These are phyloP conservation scores for Cordylochernes scorpioides DNA, from an alignment of 2,888 invertebrate species.

Conservation along the genomic window DNA sequence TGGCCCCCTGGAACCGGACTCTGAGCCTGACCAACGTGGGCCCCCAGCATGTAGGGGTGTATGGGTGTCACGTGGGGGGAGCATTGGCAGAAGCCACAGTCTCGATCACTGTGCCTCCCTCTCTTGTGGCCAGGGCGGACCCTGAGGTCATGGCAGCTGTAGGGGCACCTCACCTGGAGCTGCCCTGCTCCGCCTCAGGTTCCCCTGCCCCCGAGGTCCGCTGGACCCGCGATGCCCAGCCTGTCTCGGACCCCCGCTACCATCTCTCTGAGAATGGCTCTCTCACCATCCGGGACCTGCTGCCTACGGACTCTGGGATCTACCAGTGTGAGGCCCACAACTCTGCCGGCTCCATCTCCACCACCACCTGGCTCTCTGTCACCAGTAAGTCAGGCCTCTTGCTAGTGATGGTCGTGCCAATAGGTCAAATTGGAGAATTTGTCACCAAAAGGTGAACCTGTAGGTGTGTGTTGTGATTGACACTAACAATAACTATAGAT, in stretches of 20 bases:
- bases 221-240: constrained; percentile 16
- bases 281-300: constrained; percentile 45
- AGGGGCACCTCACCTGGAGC: too few relatives aligned
- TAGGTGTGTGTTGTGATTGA: too few relatives aligned
- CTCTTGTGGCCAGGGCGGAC: too few relatives aligned
- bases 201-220: constrained; percentile 12
- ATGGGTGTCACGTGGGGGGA: constrained; percentile 61
- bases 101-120: too few relatives aligned
- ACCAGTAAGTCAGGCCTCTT: constrained; percentile 61
- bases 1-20: constrained; percentile 64
- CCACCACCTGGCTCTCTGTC: constrained; percentile 70
- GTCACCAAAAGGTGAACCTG: too few relatives aligned
- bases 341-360: constrained; percentile 63
- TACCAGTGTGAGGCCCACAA: constrained; percentile 81
- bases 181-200: constrained; percentile 15
- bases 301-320: constrained; percentile 65
- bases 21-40: constrained; percentile 51
- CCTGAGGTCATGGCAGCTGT: too few relatives aligned
- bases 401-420: too few relatives aligned
- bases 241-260: constrained; percentile 7
- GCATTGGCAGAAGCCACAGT: too few relatives aligned
- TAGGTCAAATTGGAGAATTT: too few relatives aligned
- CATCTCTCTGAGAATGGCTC: constrained; percentile 50
- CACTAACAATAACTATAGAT: too few relatives aligned
- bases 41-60: constrained; percentile 50